Base-by-base conservation (phyloP, 2,888 invertebrate genomes). In the Lacanobia wlatinum region DNA sequence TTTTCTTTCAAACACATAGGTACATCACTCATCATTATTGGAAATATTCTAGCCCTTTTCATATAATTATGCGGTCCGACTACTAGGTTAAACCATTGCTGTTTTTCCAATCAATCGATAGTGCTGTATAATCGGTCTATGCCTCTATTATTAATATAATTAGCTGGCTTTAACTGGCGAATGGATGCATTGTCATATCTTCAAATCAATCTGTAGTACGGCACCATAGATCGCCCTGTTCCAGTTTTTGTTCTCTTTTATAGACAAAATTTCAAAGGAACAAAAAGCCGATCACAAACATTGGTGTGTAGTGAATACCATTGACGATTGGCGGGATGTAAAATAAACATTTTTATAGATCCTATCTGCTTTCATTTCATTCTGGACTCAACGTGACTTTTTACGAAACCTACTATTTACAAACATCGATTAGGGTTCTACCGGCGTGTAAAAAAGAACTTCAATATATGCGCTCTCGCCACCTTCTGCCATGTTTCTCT, bases 301-400 rank as follows among this genome's bases (percentile, higher is more conserved):
- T 61, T 56, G 28, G 4, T 23, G 34, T 2, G 12, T 56, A 28
- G 12, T 50, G n/a, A 48, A 48, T 55, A n/a, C 43, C 16, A 21
- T 48, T 74, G 52, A 53, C 21, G 14, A 23, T 43, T 61, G 48
- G 38, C n/a, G 21, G 10, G 12, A 62, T 58, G 18, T 70, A 50
- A 12, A 48, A 65, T 38, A 56, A 34, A 34, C 28, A 34, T 2
- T 2, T 2, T 2, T 28, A 28, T 28, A 28, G 28, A 28, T 28
- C 3, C 28, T 48, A 46, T 78, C 78, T 78, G 52, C 72, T 78
- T n/a, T 56, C 28, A 34, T 62, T 78, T 53, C 14, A 48, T 59
- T 65, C 34, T 62, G 21, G 40, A 53, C 28, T 28, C 28, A 28
- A 28, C n/a, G n/a, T n/a, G n/a, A n/a, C n/a, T n/a, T n/a, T n/a